Evolutionary conservation across 2,797 vertebrate species (phyloP), one percentile per base, ranked within the genome.

Genomic region (Cynodonichthys magdalenae): DNA sequence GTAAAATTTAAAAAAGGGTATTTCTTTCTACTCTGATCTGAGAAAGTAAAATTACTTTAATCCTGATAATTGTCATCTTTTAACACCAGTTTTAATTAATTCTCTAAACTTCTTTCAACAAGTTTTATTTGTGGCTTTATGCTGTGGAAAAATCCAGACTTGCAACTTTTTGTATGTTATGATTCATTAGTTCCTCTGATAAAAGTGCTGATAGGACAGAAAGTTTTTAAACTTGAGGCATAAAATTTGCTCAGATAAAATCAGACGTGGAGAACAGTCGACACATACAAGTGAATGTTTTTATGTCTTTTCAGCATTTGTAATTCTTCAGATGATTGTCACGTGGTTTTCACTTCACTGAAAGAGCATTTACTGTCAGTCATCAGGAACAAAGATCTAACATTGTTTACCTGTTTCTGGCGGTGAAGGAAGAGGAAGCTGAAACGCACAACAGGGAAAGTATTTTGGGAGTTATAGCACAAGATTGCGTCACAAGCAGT

Each of bases 401-500:
- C 18, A 4, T 44, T 42, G 58, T 44, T 44, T 39, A 20, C 45
- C 36, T 42, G 51, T 55, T 66, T 66, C 59, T 27, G 27, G 46
- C 19, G 15, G 69, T 36, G 52, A 19, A 69, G 55, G 44, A 59
- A 62, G 44, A 80, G 20, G 48, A 8, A 27, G 41, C 46, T 78
- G 19, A 54, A 68, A 71, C 42, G 39, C 27, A 51, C 41, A 54
- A 50, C n/a, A 19, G 20, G 61, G 44, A 60, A 71, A 46, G 9
- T 5, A 7, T 1, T 31, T 31, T 56, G 18, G 59, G 56, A 58
- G 50, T 68, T 58, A 59, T 48, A 36, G 20, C 62, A 62, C 36
- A 71, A 67, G 51, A 63, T 83, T 78, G 69, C 63, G 67, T 80
- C 57, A 64, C 47, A 64, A 46, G 31, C 36, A 15, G 24, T 54